Evolutionary conservation across 2,113 vertebrate genomes (phyloP), one percentile per base, ranked within the genome.

Genomic region (Seriola aureovittata): DNA sequence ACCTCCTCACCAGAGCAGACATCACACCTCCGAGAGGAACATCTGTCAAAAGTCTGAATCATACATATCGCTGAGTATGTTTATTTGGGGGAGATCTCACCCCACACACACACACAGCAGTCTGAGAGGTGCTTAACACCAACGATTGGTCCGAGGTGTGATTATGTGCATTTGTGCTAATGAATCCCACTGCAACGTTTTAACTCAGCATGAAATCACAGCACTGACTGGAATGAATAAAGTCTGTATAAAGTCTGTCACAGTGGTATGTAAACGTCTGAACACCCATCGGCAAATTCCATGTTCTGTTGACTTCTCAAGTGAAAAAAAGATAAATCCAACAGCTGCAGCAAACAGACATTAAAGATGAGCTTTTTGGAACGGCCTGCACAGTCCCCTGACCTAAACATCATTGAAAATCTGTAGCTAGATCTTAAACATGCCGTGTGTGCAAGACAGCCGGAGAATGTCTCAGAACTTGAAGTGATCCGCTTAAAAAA

Each of bases 41-140:
- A 86, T 89, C 92, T 91, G 88, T 89, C 85, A 85, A 70, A 89
- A 89, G 77, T 78, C 79, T 84, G 89, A 89, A 77, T 86, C 78
- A 87, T 85, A 72, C 79, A 79, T 71, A 84, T 74, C 52, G 34
- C 78, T 29, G 79, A 64, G 67, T 71, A 23, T 81, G 78, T 89
- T 82, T 90, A 77, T 85, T 81, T 85, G 80, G 70, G 73, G 76
- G 55, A 81, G 81, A 84, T 67, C 58, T 82, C 75, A 32, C 73
- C 84, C 84, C 85, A 86, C 76, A 44, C 87, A 89, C 87, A 89
- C 64, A 89, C 62, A 69, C 50, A 83, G 86, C 88, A 82, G 89
- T 78, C 72, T 54, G 71, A 82, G 85, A 85, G 70, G 77, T 77
- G 78, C 81, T 85, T 83, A 72, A 74, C 58, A 68, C 71, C 72